phyloP scores from a whole-genome alignment of 2,888 invertebrate genomes.

The Athetis lepigone region DNA sequence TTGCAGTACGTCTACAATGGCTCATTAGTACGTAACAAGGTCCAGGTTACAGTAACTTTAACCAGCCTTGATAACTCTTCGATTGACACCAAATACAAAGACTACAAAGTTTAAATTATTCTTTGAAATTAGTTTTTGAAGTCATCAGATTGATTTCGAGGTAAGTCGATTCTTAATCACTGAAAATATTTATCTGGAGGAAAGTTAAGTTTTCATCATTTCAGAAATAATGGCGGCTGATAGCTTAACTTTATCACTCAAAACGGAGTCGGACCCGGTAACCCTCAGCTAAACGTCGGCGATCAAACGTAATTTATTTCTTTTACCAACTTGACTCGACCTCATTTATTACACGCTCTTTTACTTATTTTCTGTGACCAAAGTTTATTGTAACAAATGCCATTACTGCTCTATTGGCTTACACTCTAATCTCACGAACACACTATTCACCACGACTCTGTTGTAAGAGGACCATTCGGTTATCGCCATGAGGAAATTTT shows the following conservation, averaged over 20 bases:
- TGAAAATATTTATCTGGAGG: slow-evolving; percentile 38
- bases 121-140: slow-evolving; percentile 47
- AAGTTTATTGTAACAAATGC: slow-evolving; percentile 24
- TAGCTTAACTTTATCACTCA: slow-evolving; percentile 40
- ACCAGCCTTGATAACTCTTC: slow-evolving; percentile 21
- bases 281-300: slow-evolving; percentile 5
- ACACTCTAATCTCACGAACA: slow-evolving; percentile 14
- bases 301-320: slow-evolving; percentile 37
- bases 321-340: slow-evolving; percentile 13
- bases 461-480: not conserved
- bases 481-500: not conserved
- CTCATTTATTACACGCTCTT: slow-evolving; percentile 24
- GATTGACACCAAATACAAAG: slow-evolving; percentile 35
- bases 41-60: slow-evolving; percentile 36
- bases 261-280: slow-evolving; percentile 6
- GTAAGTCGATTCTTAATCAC: slow-evolving; percentile 34
- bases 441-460: slow-evolving; percentile 5
- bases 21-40: slow-evolving; percentile 38
- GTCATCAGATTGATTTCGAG: slow-evolving; percentile 51
- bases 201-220: slow-evolving; percentile 22
- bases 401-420: slow-evolving; percentile 11
- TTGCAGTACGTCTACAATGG: slow-evolving; percentile 32
- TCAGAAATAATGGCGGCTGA: slow-evolving; percentile 24
- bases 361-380: slow-evolving; percentile 14
- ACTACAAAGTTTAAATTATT: slow-evolving; percentile 58